Base-by-base conservation (phyloP, 2,888 invertebrate genomes). In the Monochamus alternatus region DNA sequence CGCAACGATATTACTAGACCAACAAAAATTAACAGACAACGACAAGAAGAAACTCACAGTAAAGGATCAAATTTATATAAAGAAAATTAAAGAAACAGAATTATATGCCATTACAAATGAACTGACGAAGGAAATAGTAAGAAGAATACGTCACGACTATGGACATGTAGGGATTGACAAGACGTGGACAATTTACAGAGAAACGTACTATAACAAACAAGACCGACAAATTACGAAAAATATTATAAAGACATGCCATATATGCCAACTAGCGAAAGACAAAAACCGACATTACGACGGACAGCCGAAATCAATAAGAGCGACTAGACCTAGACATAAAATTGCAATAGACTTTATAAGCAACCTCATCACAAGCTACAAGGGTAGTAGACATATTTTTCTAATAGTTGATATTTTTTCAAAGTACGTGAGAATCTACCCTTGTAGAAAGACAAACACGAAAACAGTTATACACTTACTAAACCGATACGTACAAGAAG, bases 31-130 rank as follows among this genome's bases (percentile, higher is more conserved):
- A 44, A 70, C 52, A 59, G 22, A 22, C 22, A 22, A 22, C 8
- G 75, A 75, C 14, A 12, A 70, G 12, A 22, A 58, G 0, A 68
- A 62, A 43, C 55, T 75, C 4, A 59, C 68, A 32, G 64, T 44
- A 9, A 58, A 12, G 3, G 0, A 47, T 5, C 3, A 47, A 5
- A 3, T 47, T 3, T 47, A 47, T 9, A 12, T 47, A 1, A 47
- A 47, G 3, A 47, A 9, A 9, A 47, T 47, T 12, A 12, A 12
- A 12, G 47, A 47, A 7, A 47, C 9, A 8, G 47, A 12, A 47
- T 12, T 12, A 12, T 12, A 9, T 47, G 9, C 10, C 10, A 7
- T 38, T 5, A 38, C 38, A 1, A 7, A 38, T 0, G 38, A 38
- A 4, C 7, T 38, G 7, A 7, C 38, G 4, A 38, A 0, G 7